Base-by-base conservation (phyloP, 2,888 invertebrate genomes). In the Euclidia mi region DNA sequence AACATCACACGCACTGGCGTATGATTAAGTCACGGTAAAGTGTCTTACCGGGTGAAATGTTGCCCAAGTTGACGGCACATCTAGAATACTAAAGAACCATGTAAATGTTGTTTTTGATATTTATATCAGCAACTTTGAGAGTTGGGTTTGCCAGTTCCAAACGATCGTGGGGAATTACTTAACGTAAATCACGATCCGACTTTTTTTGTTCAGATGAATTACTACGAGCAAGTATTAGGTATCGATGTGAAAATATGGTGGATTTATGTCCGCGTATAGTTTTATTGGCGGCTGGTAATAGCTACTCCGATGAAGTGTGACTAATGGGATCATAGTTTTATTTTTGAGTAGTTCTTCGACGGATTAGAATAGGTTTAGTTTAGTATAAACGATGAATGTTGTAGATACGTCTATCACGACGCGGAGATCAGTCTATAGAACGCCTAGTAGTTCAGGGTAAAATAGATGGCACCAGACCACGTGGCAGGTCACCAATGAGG, bases 31-130 rank as follows among this genome's bases (percentile, higher is more conserved):
- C 85, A 73, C 73, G 76, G 74, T 53, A 78, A 87, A 87, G 80
- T 86, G 85, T 86, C 85, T 82, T 81, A 85, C 81, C 76, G 77
- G 67, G 81, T 88, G 84, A 89, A 87, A 88, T 89, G 89, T 89
- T 81, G 77, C 81, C 75, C 62, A 84, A 89, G 81, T 89, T 88
- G 77, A 74, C 74, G 73, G 76, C 84, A 78, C 78, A 50, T 60
- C 50, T 45, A 67, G 89, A 87, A 89, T 89, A 87, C 84, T 83
- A 88, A 89, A 80, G 65, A 72, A 71, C 66, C 73, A 84, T 82
- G 83, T 84, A 84, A 87, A 89, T 87, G 84, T 84, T 87, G 81
- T 85, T 87, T 79, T 79, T 80, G 79, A 87, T 89, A 88, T 89
- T 88, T 84, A 79, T 78, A 78, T 69, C 71, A 60, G 55, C 56